Conservation (phyloP, 2,113 vertebrate genomes). For the Corythoichthys intestinalis region DNA sequence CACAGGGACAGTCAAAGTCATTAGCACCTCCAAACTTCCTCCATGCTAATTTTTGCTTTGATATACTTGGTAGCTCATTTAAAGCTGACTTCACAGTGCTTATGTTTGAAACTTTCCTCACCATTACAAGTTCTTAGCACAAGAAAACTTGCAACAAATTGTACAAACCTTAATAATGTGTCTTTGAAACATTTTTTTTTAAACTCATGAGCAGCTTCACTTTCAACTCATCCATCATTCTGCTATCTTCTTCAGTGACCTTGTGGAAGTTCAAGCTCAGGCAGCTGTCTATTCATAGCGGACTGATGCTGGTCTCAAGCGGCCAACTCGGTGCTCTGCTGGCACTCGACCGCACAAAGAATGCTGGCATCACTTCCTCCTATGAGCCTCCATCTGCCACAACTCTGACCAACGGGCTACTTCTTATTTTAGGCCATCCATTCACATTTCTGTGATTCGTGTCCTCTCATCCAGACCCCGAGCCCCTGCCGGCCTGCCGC, state of each 20-base stretch:
- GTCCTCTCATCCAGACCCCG: constrained; percentile 57
- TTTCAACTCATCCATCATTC: constrained; percentile 37
- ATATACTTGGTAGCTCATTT: constrained; percentile 65
- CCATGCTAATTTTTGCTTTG: constrained; percentile 70
- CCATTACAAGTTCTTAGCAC: constrained; percentile 36
- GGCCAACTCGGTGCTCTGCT: constrained; percentile 68
- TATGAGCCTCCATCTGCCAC: constrained; percentile 79
- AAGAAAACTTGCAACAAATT: constrained; percentile 25
- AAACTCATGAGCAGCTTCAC: constrained; percentile 39
- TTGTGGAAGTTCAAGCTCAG: constrained; percentile 68
- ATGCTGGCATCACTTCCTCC: constrained; percentile 76
- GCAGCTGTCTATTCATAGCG: constrained; percentile 75
- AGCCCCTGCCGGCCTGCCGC: constrained; percentile 56
- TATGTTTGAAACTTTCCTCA: constrained; percentile 51
- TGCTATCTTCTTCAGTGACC: constrained; percentile 58
- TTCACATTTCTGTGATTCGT: constrained; percentile 55
- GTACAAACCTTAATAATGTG: constrained; percentile 37
- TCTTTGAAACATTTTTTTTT: constrained; percentile 23
- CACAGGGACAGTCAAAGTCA: constrained; percentile 74
- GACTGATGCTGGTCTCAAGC: constrained; percentile 60
- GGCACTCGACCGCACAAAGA: constrained; percentile 74
- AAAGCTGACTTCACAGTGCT: constrained; percentile 53
- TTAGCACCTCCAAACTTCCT: constrained; percentile 75
- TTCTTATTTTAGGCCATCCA: constrained; percentile 78
- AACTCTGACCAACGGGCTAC: constrained; percentile 74